A percentile compares a stretch with the other conserved stretches of the same genome.
Evolutionary conservation across 2,888 invertebrate species (phyloP).

Genomic region (Noctua janthina): DNA sequence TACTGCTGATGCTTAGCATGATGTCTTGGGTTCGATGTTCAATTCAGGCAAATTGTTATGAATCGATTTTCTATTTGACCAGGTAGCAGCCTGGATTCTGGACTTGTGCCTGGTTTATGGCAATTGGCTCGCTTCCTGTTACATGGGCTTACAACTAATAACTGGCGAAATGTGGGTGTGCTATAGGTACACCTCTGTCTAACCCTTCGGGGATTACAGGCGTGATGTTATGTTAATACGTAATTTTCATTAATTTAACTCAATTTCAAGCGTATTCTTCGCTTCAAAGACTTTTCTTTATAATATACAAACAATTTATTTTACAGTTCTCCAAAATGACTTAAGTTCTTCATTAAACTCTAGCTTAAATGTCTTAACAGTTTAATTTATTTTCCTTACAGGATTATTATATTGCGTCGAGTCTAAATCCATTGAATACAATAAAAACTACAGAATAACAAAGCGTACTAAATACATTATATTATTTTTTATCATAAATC

Average conservation of each 20-base stretch:
- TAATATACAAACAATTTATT: not conserved
- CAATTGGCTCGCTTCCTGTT: too few relatives aligned
- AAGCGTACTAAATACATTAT: constrained; percentile 13
- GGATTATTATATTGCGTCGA: not conserved
- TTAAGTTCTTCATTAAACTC: not conserved
- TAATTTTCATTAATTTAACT: not conserved
- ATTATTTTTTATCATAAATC: constrained; percentile 25
- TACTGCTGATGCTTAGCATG: too few relatives aligned
- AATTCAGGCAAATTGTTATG: not conserved
- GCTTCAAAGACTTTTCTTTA: not conserved
- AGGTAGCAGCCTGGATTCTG: too few relatives aligned
- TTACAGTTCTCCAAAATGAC: not conserved
- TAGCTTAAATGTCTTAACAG: not conserved
- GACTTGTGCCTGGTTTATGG: too few relatives aligned
- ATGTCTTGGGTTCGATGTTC: too few relatives aligned
- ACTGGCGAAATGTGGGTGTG: not conserved
- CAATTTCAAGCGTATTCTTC: not conserved
- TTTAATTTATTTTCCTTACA: constrained; percentile 8
- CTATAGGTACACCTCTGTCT: not conserved
- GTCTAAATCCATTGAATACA: constrained; percentile 2
- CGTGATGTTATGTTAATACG: not conserved
- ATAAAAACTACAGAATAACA: not conserved
- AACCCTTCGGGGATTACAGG: not conserved
- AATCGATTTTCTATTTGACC: too few relatives aligned
- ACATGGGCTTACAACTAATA: too few relatives aligned